Conservation (phyloP, 1,140 invertebrate genomes). For the Ctenoplectra terminalis region DNA sequence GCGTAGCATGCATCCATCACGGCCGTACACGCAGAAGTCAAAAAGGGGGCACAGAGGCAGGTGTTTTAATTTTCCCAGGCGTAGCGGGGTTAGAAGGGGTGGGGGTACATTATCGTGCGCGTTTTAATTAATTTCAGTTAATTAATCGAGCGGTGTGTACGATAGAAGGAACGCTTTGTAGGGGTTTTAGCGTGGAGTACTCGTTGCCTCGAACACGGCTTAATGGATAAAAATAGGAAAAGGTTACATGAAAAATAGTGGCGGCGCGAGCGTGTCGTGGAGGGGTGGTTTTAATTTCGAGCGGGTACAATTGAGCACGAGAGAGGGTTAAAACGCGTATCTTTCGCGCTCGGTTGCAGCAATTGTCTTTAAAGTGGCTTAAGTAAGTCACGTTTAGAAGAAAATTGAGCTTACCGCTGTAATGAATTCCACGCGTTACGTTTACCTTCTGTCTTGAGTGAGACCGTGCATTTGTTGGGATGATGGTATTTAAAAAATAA, state of each 20-base stretch:
- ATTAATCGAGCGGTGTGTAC: conserved; percentile 4
- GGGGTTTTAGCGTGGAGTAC: not conserved
- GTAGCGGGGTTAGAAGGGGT: too few relatives aligned
- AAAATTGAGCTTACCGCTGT: conserved; percentile 17
- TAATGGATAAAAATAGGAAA: conserved; percentile 24
- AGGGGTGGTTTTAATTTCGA: conserved; percentile 39
- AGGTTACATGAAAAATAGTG: conserved; percentile 13
- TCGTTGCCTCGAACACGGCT: not conserved
- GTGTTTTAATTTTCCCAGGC: conserved; percentile 6
- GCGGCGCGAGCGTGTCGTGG: not conserved
- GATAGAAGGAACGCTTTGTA: conserved; percentile 5
- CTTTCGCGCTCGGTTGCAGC: conserved; percentile 12
- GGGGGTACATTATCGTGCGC: conserved; percentile 3
- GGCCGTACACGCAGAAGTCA: not conserved
- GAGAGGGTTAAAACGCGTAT: conserved; percentile 34
- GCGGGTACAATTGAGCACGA: conserved; percentile 15
- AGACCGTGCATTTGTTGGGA: not conserved
- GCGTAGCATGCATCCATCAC: not conserved
- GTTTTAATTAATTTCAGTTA: conserved; percentile 43
- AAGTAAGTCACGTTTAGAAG: conserved; percentile 49
- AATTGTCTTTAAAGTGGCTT: conserved; percentile 49
- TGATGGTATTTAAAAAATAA: not conserved
- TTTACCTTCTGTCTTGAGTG: not conserved
- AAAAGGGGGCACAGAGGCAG: not conserved
- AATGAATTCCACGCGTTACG: conserved; percentile 40